phyloP scores from a whole-genome alignment of 2,888 invertebrate species.

The Lomographa bimaculata region DNA sequence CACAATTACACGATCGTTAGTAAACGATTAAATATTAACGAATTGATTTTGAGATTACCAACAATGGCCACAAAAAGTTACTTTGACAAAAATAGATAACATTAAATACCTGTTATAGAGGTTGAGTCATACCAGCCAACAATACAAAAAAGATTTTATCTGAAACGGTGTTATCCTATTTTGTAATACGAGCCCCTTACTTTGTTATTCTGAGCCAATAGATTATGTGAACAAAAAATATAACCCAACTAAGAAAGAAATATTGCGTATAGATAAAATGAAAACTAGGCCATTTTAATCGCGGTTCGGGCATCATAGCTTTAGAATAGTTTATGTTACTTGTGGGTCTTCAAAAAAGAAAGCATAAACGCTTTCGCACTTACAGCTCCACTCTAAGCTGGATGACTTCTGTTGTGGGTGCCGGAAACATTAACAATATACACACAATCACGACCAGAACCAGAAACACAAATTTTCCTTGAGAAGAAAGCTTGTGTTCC shows the following conservation, averaged over 20 bases:
- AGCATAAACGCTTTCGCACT: too few species aligned
- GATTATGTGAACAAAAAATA: conserved; percentile 12
- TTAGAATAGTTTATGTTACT: too few species aligned
- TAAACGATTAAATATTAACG: conserved; percentile 59
- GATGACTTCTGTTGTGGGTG: too few species aligned
- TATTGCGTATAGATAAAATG: not conserved
- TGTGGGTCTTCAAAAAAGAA: too few species aligned
- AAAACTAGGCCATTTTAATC: too few species aligned
- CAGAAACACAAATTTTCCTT: too few species aligned
- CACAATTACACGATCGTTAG: conserved; percentile 77
- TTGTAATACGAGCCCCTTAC: conserved; percentile 61
- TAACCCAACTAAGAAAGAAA: conserved; percentile 11
- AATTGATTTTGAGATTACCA: conserved; percentile 46
- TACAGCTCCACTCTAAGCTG: too few species aligned
- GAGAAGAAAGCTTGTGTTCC: too few species aligned
- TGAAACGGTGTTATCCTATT: conserved; percentile 51
- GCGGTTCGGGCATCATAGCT: too few species aligned
- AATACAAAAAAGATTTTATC: conserved; percentile 43
- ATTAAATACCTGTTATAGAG: conserved; percentile 6
- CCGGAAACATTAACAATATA: too few species aligned
- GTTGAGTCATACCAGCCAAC: conserved; percentile 29
- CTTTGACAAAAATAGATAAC: conserved; percentile 12
- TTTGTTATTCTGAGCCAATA: conserved; percentile 39
- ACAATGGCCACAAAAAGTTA: conserved; percentile 15
- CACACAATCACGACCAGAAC: too few species aligned